Evolutionary conservation across 2,113 vertebrate genomes (phyloP).

Genomic region (Nesoenas mayeri): DNA sequence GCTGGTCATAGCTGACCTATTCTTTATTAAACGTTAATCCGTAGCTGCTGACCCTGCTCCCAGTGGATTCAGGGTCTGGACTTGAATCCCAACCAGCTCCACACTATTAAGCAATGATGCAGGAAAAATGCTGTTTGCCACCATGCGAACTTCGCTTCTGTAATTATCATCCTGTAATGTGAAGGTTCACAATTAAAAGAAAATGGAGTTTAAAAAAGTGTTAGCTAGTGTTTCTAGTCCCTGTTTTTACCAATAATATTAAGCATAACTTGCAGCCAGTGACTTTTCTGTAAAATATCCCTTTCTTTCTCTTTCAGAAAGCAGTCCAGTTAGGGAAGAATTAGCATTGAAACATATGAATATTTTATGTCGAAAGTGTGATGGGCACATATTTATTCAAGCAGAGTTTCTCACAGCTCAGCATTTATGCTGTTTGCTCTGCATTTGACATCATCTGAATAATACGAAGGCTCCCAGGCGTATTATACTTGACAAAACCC

Average conservation of each 20-base stretch:
- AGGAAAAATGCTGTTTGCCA: constrained; percentile 14
- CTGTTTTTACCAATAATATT: neutral
- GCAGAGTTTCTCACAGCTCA: constrained; percentile 46
- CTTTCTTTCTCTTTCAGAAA: neutral
- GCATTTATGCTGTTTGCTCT: constrained; percentile 54
- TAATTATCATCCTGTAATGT: constrained; percentile 38
- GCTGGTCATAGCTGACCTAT: constrained; percentile 61
- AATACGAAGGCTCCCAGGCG: constrained; percentile 8
- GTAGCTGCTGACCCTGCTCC: neutral
- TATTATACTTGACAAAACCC: constrained; percentile 29
- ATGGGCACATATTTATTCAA: constrained; percentile 43
- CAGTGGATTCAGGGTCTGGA: constrained; percentile 36
- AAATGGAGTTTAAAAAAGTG: constrained; percentile 5
- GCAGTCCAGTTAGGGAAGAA: neutral
- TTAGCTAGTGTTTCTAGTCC: neutral
- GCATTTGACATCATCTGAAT: constrained; percentile 31
- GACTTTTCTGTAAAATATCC: neutral
- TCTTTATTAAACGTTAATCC: constrained; percentile 74
- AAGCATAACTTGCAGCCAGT: neutral
- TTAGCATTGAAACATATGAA: constrained; percentile 21
- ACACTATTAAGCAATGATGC: constrained; percentile 15
- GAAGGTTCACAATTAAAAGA: constrained; percentile 38
- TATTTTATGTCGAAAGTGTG: constrained; percentile 36
- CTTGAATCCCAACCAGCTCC: constrained; percentile 52
- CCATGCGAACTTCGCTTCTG: constrained; percentile 1